These are phyloP conservation scores for Lepidochrysops patricia DNA, from an alignment of 2,888 invertebrate species.

Conservation along the genomic window DNA sequence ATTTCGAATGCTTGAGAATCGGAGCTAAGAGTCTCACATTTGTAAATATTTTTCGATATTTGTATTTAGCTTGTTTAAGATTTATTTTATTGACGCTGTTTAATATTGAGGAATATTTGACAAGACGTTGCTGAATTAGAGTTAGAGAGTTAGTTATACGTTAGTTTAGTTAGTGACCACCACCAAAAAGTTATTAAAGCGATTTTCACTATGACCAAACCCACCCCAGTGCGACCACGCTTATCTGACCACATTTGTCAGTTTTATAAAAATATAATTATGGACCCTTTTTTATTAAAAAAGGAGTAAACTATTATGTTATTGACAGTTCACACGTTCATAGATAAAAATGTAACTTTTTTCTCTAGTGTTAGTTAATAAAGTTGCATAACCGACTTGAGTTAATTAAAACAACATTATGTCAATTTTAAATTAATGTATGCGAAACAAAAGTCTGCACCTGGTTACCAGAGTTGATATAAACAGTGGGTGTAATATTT, in stretches of 20 bases:
- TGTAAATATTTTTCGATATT: not conserved
- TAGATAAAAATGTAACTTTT: not conserved
- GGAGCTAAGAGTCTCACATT: not conserved
- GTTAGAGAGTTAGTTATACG: constrained; percentile 1
- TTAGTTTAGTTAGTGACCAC: constrained; percentile 38
- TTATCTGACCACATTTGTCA: constrained; percentile 58
- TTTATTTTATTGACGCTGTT: no score
- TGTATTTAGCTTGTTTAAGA: no score
- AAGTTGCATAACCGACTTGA: not conserved
- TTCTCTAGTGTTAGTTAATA: not conserved
- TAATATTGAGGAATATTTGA: no score
- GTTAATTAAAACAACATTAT: not conserved
- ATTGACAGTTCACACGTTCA: not conserved
- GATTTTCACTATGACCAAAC: constrained; percentile 43
- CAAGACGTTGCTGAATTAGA: no score
- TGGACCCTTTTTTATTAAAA: not conserved
- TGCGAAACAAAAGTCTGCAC: not conserved
- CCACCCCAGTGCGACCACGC: constrained; percentile 59
- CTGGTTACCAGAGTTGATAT: not conserved
- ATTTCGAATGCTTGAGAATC: no score
- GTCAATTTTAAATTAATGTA: constrained; percentile 2
- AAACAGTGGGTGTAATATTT: not conserved
- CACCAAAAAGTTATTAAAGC: constrained; percentile 41
- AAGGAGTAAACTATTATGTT: not conserved
- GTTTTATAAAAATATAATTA: not conserved